phyloP scores from a whole-genome alignment of 2,113 vertebrate genomes.

The Pipra filicauda region DNA sequence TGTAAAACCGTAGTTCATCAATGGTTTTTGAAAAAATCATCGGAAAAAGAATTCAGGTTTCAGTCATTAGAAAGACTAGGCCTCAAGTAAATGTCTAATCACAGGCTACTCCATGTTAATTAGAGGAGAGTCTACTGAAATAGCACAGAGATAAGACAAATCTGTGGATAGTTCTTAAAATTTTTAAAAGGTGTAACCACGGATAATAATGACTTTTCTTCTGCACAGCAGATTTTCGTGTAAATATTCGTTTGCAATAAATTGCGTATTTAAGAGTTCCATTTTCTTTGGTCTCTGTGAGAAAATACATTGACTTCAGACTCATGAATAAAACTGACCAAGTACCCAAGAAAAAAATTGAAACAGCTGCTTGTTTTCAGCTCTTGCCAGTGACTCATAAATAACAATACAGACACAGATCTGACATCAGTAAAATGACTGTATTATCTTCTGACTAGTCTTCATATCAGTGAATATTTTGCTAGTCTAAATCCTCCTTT shows the following conservation, averaged over 20 bases:
- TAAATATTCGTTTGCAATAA: slow-evolving; percentile 25
- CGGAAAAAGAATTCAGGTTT: background rate
- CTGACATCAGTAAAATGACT: slow-evolving; percentile 10
- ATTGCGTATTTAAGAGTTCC: slow-evolving; percentile 13
- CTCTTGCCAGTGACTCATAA: slow-evolving; percentile 17
- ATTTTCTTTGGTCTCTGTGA: slow-evolving; percentile 23
- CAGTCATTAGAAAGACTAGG: background rate
- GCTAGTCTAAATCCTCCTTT: background rate
- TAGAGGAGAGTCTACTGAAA: background rate
- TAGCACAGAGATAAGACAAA: background rate
- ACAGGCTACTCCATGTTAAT: background rate
- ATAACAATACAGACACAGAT: background rate
- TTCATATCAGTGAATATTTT: background rate
- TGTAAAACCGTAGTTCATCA: background rate
- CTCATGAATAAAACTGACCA: slow-evolving; percentile 43
- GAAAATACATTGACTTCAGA: slow-evolving; percentile 10
- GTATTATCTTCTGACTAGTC: slow-evolving; percentile 1
- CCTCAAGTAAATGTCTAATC: background rate
- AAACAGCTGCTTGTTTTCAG: slow-evolving; percentile 51
- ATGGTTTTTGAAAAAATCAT: background rate
- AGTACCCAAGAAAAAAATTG: background rate
- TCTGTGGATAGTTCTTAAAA: background rate
- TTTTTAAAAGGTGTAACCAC: background rate
- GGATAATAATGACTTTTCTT: background rate
- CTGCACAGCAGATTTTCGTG: background rate